These are phyloP conservation scores for Sarcophaga caerulescens DNA, from an alignment of 2,888 invertebrate species.

Conservation along the genomic window DNA sequence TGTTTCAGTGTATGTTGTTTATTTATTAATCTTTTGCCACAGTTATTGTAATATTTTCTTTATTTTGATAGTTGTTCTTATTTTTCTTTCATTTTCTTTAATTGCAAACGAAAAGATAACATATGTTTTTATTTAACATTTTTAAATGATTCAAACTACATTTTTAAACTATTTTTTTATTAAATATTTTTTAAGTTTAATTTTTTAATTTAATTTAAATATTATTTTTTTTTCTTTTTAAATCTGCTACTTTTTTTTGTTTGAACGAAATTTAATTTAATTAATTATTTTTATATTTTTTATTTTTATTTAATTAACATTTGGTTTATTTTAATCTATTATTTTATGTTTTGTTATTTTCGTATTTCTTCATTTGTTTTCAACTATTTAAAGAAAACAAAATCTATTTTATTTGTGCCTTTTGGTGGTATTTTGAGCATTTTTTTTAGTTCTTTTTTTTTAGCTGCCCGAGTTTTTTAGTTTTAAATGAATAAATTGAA, in stretches of 20 bases:
- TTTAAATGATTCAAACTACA: slow-evolving; percentile 31
- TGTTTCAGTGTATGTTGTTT: slow-evolving; percentile 45
- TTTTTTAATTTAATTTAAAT: slow-evolving; percentile 37
- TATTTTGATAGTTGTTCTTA: slow-evolving; percentile 63
- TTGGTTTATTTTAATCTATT: slow-evolving; percentile 17
- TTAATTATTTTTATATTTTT: slow-evolving; percentile 34
- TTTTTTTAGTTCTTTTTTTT: slow-evolving; percentile 13
- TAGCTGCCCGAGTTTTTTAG: slow-evolving; percentile 61
- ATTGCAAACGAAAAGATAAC: slow-evolving; percentile 37
- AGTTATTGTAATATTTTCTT: slow-evolving; percentile 79
- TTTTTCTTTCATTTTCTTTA: slow-evolving; percentile 59
- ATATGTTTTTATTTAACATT: slow-evolving; percentile 25
- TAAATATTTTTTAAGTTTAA: slow-evolving; percentile 13
- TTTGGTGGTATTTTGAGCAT: slow-evolving; percentile 57
- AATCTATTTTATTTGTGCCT: slow-evolving; percentile 29
- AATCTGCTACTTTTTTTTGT: slow-evolving; percentile 40
- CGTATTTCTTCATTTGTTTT: slow-evolving; percentile 23
- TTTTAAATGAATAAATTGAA: slow-evolving; percentile 26
- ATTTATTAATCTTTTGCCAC: slow-evolving; percentile 71
- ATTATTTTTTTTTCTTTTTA: slow-evolving; percentile 25
- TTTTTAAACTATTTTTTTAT: slow-evolving; percentile 42
- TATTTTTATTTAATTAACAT: slow-evolving; percentile 3
- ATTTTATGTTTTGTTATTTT: slow-evolving; percentile 17
- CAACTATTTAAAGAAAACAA: slow-evolving; percentile 18
- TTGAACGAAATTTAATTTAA: slow-evolving; percentile 9